Evolutionary conservation across 2,888 invertebrate species (phyloP).

Genomic region (Parnassius apollo): DNA sequence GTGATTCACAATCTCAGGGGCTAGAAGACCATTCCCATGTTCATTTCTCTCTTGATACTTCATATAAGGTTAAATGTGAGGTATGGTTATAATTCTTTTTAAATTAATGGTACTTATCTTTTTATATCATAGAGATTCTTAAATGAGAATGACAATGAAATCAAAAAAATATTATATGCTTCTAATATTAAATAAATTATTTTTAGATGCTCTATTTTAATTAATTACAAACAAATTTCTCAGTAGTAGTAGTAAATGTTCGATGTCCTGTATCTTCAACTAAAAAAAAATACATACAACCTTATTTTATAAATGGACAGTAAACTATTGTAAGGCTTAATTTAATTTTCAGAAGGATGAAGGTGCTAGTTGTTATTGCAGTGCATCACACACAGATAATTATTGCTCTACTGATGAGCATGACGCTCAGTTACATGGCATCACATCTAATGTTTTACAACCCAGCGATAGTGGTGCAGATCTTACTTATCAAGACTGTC

Average conservation of each 20-base stretch:
- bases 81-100: slow-evolving; percentile 42
- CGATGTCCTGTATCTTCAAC: too few species aligned
- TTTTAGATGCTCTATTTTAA: too few species aligned
- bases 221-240: too few species aligned
- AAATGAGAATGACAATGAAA: too few species aligned
- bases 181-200: too few species aligned
- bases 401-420: slow-evolving; percentile 88
- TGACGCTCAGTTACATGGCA: slow-evolving; percentile 73
- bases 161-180: too few species aligned
- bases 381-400: slow-evolving; percentile 88
- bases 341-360: slow-evolving; percentile 70
- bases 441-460: slow-evolving; percentile 80
- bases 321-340: neutral
- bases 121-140: too few species aligned
- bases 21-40: slow-evolving; percentile 74
- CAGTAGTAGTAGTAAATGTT: too few species aligned
- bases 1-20: slow-evolving; percentile 58
- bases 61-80: slow-evolving; percentile 73
- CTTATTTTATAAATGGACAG: too few species aligned
- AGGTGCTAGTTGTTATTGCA: slow-evolving; percentile 86
- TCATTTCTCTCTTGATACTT: slow-evolving; percentile 72
- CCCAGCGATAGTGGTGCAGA: slow-evolving; percentile 88
- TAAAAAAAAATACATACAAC: too few species aligned
- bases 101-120: neutral
- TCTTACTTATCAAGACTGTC: slow-evolving; percentile 82